Percentiles rank a stretch among this genome's conserved stretches.
Conservation (phyloP, 2,797 vertebrate species). For the Pelodytes ibericus region DNA sequence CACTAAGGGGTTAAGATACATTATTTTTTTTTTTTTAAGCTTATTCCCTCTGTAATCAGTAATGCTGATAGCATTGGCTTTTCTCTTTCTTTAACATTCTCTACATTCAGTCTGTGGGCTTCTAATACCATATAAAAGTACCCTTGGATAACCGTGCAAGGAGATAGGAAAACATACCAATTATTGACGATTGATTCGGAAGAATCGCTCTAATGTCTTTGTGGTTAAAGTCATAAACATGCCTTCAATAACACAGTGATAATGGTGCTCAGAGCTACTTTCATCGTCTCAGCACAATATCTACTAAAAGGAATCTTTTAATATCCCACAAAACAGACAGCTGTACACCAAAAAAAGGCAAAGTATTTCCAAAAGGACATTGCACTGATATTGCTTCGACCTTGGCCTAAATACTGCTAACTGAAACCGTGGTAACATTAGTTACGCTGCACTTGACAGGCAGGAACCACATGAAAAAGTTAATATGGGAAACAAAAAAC, state of each 20-base stretch:
- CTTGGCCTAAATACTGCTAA: not conserved
- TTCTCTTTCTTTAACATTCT: not conserved
- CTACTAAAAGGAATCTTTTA: not conserved
- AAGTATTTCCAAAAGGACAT: not conserved
- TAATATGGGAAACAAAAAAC: not conserved
- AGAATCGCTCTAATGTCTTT: not conserved
- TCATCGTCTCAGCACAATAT: not conserved
- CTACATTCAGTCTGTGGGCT: not conserved
- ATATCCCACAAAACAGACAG: not conserved
- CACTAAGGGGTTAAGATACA: too few relatives aligned
- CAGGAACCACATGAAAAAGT: not conserved
- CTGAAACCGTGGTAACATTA: not conserved
- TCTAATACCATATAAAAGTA: too few relatives aligned
- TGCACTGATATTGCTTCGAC: not conserved
- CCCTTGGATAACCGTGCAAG: not conserved
- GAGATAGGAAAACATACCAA: not conserved
- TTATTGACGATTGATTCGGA: not conserved
- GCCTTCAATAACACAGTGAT: not conserved
- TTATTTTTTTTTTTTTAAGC: too few relatives aligned
- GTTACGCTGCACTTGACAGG: too few relatives aligned
- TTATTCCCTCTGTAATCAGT: too few relatives aligned
- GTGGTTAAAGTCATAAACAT: not conserved
- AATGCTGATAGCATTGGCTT: too few relatives aligned
- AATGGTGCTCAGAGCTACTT: not conserved
- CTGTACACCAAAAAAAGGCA: too few relatives aligned